Evolutionary conservation across 2,888 invertebrate species (phyloP), one percentile per base, ranked within the genome.

Genomic region (Nomada ruficornis): DNA sequence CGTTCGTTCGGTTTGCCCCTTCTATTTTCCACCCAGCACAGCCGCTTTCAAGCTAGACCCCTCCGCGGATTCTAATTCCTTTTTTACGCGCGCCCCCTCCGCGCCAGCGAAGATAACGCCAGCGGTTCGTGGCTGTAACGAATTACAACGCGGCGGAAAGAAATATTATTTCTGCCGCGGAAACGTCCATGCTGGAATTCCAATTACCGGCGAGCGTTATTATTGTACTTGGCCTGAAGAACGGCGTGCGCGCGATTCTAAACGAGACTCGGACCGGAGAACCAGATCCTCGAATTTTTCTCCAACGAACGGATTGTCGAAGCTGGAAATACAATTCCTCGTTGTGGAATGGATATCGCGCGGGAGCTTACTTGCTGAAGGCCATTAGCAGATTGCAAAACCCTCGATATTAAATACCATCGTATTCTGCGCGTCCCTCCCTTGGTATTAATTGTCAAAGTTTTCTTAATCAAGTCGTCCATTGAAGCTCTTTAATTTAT

Each of bases 141-240:
- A 80, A 74, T 70, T 73, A 82, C 67, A 65, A 75, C 69, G 55
- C 55, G 36, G 23, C 54, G 47, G 57, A 70, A 72, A 80, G 69
- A 76, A 82, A 68, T 75, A 71, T 80, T 72, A 75, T 80, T 80
- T 75, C 57, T 65, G 62, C 54, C 77, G 59, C 52, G 80, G 59
- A 70, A 67, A 70, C 70, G 77, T 79, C 70, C 70, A 54, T 54
- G 50, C 65, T 71, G 80, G 78, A 77, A 80, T 80, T 80, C 80
- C 80, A 80, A 80, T 80, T 80, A 80, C 78, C 80, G 77, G 60
- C 52, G 15, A 42, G n/a, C 77, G 69, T 63, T 77, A 64, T 69
- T 70, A 79, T 70, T 52, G 20, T 57, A 52, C 36, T 57, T 75
- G 55, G 50, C 44, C 29, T 26, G 50, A 15, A n/a, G 26, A 11